These are phyloP conservation scores for Megalops cyprinoides DNA, from an alignment of 2,797 vertebrate species.

Conservation along the genomic window DNA sequence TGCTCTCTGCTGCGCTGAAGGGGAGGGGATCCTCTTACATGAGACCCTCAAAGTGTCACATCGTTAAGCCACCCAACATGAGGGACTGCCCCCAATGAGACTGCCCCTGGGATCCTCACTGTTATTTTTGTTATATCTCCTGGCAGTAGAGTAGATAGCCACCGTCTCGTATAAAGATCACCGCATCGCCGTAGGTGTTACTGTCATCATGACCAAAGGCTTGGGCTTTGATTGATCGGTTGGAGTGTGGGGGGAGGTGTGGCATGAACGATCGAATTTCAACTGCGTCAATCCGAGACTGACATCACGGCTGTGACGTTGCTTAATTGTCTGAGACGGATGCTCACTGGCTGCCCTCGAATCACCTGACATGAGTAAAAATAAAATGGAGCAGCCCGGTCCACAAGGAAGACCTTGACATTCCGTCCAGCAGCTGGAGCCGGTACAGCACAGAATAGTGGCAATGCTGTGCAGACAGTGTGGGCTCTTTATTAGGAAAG, in stretches of 20 bases:
- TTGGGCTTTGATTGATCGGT: background rate
- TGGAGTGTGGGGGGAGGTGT: background rate
- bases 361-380: background rate
- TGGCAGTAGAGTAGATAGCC: background rate
- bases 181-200: too few relatives aligned
- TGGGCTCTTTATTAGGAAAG: background rate
- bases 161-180: too few relatives aligned
- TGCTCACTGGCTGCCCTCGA: background rate
- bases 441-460: too few relatives aligned
- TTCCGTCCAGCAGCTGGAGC: background rate
- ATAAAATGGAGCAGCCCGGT: background rate
- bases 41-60: background rate
- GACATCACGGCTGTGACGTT: background rate
- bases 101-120: background rate
- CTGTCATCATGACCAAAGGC: too few relatives aligned
- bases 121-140: constrained; percentile 35
- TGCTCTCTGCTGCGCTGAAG: background rate
- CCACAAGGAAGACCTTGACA: background rate
- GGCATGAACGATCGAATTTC: background rate
- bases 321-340: background rate
- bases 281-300: background rate
- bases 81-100: constrained; percentile 11
- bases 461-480: background rate
- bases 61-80: constrained; percentile 15
- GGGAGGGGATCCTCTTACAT: constrained; percentile 15